Conservation (phyloP, 2,113 vertebrate genomes). For the Meriones unguiculatus region DNA sequence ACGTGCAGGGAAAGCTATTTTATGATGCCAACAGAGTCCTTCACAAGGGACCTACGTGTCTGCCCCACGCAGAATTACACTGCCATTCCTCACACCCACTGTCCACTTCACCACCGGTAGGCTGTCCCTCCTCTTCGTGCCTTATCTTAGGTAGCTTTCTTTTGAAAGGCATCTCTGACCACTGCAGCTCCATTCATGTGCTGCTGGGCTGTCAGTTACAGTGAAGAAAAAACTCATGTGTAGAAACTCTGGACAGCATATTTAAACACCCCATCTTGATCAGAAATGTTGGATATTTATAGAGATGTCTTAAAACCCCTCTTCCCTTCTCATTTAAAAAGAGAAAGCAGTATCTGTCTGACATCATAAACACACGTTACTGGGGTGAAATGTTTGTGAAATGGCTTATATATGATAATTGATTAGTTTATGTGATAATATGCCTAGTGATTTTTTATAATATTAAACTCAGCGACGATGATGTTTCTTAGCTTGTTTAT, state of each 20-base stretch:
- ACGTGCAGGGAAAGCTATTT: background rate
- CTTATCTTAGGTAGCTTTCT: background rate
- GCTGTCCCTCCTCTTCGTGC: background rate
- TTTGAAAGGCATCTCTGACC: background rate
- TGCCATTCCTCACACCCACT: background rate
- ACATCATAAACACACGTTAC: background rate
- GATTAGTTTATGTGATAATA: background rate
- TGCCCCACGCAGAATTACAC: background rate
- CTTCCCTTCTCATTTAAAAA: background rate
- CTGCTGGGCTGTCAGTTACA: background rate
- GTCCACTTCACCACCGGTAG: background rate
- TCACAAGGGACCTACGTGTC: background rate
- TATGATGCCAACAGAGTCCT: background rate
- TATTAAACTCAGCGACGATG: background rate
- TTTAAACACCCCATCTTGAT: background rate
- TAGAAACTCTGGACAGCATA: background rate
- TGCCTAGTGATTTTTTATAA: background rate
- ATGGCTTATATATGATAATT: background rate
- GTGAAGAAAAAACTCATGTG: background rate
- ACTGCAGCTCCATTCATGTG: background rate
- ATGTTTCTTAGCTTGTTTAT: background rate
- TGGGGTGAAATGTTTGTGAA: background rate
- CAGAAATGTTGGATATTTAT: background rate
- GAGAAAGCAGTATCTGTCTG: background rate
- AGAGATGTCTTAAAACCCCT: background rate